A percentile compares a stretch with the other conserved stretches of the same genome.
These are phyloP conservation scores for Orycteropus afer DNA, from an alignment of 2,113 vertebrate species.

Conservation along the genomic window DNA sequence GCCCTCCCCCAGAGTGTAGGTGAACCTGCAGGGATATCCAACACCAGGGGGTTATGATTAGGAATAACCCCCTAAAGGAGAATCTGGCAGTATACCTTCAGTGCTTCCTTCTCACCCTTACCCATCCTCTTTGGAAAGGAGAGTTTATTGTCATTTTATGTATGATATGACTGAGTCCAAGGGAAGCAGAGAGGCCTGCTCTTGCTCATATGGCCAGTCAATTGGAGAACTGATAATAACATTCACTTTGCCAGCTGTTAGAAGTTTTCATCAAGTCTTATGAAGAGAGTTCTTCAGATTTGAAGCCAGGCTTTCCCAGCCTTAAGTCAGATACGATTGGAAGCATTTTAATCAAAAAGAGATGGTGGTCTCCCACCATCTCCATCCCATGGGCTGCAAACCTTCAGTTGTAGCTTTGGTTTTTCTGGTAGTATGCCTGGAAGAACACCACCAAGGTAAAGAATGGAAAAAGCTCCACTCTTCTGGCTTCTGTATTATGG, in stretches of 20 bases:
- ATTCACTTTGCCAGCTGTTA: background rate
- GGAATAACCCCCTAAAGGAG: rapidly evolving
- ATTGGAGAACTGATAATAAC: background rate
- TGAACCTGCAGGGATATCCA: conserved; percentile 90
- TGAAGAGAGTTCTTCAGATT: background rate
- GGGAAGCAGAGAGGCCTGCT: background rate
- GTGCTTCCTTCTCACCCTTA: background rate
- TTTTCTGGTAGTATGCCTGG: background rate
- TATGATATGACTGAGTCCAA: background rate
- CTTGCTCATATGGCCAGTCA: background rate
- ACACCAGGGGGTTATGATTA: background rate
- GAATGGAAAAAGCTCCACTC: background rate
- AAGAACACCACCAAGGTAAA: background rate
- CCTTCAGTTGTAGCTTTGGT: background rate
- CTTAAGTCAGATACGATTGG: conserved; percentile 8
- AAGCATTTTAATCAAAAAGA: background rate
- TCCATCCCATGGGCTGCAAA: background rate
- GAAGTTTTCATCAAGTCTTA: background rate
- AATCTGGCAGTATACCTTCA: background rate
- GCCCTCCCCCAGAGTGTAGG: conserved; percentile 97
- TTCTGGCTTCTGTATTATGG: background rate
- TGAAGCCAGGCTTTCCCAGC: background rate
- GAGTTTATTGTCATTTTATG: background rate
- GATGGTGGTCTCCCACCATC: background rate
- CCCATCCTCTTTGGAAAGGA: background rate